Percentiles rank a stretch among this genome's conserved stretches.
Conservation (phyloP, 1,140 invertebrate genomes). For the Zaprionus ornatus region DNA sequence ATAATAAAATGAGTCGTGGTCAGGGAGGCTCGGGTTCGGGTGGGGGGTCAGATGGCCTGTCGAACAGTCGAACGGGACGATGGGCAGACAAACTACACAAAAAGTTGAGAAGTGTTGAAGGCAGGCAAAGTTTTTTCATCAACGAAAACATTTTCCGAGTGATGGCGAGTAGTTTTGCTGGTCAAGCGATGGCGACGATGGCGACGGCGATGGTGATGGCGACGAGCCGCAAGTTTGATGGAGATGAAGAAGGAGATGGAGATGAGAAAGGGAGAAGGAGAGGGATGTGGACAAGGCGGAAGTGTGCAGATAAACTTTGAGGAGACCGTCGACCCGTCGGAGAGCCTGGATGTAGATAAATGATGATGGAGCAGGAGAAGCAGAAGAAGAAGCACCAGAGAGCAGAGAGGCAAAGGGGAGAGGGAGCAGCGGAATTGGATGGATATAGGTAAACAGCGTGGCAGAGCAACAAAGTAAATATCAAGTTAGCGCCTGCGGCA, state of each 20-base stretch:
- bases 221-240: conserved; percentile 67
- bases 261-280: no score
- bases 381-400: neutral
- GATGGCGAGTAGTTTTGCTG: conserved; percentile 63
- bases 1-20: conserved; percentile 68
- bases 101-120: conserved; percentile 81
- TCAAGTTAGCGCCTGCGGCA: conserved; percentile 78
- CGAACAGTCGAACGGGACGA: neutral
- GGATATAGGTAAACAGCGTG: conserved; percentile 64
- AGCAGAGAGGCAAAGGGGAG: neutral
- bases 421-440: conserved; percentile 1
- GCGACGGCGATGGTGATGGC: conserved; percentile 28
- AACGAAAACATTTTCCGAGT: conserved; percentile 75
- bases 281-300: conserved; percentile 42
- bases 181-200: conserved; percentile 58
- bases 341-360: conserved; percentile 7
- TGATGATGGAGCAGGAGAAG: conserved; percentile 11
- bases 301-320: conserved; percentile 64
- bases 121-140: conserved; percentile 81
- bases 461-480: conserved; percentile 77
- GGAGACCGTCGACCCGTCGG: neutral
- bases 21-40: conserved; percentile 19
- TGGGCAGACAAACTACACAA: conserved; percentile 66
- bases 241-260: conserved; percentile 12
- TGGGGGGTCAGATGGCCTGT: conserved; percentile 2